A percentile compares a stretch with the other conserved stretches of the same genome.
Conservation (phyloP, 2,888 invertebrate species). For the Pimpla rufipes region DNA sequence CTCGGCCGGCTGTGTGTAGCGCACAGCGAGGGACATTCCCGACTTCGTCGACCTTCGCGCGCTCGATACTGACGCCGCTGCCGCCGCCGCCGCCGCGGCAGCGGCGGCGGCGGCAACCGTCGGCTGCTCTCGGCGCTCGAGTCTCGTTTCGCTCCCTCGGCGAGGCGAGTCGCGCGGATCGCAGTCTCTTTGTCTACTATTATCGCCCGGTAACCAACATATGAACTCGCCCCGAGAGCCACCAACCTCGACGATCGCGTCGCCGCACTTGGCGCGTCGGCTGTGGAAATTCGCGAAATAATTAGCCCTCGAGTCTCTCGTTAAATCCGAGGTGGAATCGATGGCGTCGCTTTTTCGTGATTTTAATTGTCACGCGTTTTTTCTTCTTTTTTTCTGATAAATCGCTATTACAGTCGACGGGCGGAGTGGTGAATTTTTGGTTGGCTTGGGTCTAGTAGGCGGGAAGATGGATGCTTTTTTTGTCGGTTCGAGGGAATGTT, state of each 20-base stretch:
- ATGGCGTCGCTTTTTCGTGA: neutral
- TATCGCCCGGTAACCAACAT: constrained; percentile 43
- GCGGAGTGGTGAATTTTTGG: no score
- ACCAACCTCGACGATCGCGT: constrained; percentile 20
- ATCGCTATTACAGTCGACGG: no score
- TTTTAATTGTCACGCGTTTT: neutral
- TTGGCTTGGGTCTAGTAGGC: no score
- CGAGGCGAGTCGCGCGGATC: constrained; percentile 33
- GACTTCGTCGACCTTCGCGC: constrained; percentile 70
- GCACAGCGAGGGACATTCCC: constrained; percentile 66
- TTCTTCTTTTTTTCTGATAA: neutral
- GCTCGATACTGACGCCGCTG: constrained; percentile 64
- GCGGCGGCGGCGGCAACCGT: constrained; percentile 26
- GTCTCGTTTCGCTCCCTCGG: constrained; percentile 27
- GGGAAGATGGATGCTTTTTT: neutral
- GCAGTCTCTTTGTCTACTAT: constrained; percentile 53
- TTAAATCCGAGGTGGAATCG: neutral
- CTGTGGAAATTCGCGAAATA: constrained; percentile 24
- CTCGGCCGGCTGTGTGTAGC: constrained; percentile 35
- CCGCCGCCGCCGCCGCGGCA: constrained; percentile 24
- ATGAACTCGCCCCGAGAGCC: constrained; percentile 5
- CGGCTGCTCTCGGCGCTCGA: constrained; percentile 51
- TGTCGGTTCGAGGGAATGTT: constrained; percentile 10
- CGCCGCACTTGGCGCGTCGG: constrained; percentile 10
- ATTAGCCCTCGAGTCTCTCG: constrained; percentile 26